Evolutionary conservation across 2,113 vertebrate species (phyloP).

Genomic region (Glaucidium brasilianum): DNA sequence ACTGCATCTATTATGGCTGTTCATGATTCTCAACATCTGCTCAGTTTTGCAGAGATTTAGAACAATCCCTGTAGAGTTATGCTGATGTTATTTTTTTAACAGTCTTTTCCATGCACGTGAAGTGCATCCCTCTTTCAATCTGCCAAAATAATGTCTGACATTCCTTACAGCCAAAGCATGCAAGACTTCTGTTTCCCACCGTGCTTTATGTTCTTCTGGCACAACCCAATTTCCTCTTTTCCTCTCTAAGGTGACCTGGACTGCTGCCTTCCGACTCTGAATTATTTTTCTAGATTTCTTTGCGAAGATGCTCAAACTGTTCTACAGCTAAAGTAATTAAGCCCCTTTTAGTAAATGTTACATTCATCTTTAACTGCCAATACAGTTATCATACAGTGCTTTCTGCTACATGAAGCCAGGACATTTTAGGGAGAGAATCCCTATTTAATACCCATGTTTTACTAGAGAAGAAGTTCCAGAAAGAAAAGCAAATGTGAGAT

Average conservation of each 20-base stretch:
- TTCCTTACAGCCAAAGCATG: neutral
- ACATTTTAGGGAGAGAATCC: neutral
- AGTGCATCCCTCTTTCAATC: neutral
- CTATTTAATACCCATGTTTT: neutral
- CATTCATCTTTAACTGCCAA: neutral
- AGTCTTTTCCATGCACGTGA: neutral
- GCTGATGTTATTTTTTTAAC: neutral
- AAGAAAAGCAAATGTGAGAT: neutral
- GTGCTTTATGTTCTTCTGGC: neutral
- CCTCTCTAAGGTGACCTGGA: neutral
- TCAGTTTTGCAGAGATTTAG: neutral
- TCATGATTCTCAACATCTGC: neutral
- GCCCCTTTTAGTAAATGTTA: neutral
- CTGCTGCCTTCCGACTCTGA: neutral
- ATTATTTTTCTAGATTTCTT: neutral
- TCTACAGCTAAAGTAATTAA: neutral
- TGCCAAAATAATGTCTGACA: neutral
- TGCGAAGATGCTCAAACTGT: neutral
- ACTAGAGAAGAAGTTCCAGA: neutral
- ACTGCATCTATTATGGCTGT: neutral
- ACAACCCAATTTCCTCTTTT: neutral
- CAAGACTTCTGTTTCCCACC: neutral
- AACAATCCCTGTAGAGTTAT: neutral
- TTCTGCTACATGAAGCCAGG: neutral
- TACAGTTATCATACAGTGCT: neutral